Percentiles rank a stretch among this genome's conserved stretches.
phyloP scores from a whole-genome alignment of 1,140 invertebrate species.

The Heliconius eleuchia region DNA sequence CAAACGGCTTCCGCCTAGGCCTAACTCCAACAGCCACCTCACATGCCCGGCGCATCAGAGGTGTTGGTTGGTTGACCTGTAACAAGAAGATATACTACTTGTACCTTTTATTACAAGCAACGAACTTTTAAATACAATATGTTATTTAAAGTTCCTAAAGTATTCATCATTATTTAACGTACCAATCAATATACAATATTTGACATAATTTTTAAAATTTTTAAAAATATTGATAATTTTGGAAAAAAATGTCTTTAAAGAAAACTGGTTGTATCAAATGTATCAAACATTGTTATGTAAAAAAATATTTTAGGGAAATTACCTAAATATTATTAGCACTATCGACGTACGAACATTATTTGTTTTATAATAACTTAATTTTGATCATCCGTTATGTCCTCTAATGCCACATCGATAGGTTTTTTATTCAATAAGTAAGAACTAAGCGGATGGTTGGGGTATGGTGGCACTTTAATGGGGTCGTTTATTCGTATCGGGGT shows the following conservation, averaged over 20 bases:
- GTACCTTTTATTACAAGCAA: not conserved
- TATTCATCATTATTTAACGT: too few species aligned
- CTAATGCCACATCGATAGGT: conserved; percentile 61
- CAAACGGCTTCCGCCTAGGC: conserved; percentile 57
- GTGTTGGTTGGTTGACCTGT: conserved; percentile 64
- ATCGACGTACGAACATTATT: not conserved
- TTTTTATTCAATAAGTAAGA: conserved; percentile 54
- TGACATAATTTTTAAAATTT: too few species aligned
- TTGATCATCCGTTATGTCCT: conserved; percentile 64
- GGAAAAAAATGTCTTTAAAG: not conserved
- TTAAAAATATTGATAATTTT: too few species aligned
- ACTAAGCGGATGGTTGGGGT: conserved; percentile 39
- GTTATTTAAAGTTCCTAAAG: too few species aligned
- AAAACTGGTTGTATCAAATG: not conserved
- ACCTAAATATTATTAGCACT: not conserved
- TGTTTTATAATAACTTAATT: conserved; percentile 6
- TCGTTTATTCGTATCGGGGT: conserved; percentile 55
- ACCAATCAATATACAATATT: too few species aligned
- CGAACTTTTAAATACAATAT: not conserved
- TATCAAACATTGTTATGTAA: not conserved
- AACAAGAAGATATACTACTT: conserved; percentile 47
- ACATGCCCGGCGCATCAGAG: conserved; percentile 65
- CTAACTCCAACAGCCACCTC: conserved; percentile 64
- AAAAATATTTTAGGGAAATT: not conserved
- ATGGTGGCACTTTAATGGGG: conserved; percentile 60